Conservation (phyloP, 2,888 invertebrate species). For the Amaurobius ferox region DNA sequence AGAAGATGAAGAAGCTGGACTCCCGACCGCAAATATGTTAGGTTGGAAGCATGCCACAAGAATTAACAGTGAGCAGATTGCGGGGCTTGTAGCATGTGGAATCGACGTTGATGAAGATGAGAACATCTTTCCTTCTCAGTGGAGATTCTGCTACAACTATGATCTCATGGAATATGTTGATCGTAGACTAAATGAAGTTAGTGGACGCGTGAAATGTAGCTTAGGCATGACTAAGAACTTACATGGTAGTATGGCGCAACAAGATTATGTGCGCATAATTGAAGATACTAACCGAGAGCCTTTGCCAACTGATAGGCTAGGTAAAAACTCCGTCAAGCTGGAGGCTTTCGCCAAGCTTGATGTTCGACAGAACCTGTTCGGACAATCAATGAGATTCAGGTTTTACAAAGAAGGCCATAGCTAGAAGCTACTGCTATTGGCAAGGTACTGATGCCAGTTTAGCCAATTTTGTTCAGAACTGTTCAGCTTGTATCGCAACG, state of each 20-base stretch:
- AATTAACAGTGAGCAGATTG: neutral
- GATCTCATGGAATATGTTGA: slow-evolving; percentile 4
- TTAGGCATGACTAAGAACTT: neutral
- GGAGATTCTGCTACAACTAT: neutral
- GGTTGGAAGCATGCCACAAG: slow-evolving; percentile 15
- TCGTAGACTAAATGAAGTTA: slow-evolving; percentile 1
- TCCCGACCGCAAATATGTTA: slow-evolving; percentile 7
- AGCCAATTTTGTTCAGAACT: no score
- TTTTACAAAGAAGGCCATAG: no score
- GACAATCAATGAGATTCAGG: no score
- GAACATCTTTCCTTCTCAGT: neutral
- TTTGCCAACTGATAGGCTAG: neutral
- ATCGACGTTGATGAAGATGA: neutral
- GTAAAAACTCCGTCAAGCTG: neutral
- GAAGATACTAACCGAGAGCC: neutral
- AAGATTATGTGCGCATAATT: neutral
- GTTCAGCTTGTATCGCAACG: no score
- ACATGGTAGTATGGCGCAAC: neutral
- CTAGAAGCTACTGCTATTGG: no score
- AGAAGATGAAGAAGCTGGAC: neutral
- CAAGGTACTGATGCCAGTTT: no score
- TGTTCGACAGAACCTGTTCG: neutral
- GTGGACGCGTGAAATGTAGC: neutral
- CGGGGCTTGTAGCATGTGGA: neutral
- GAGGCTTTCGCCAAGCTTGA: neutral